Evolutionary conservation across 2,797 vertebrate species (phyloP), one percentile per base, ranked within the genome.

Genomic region (Ceryle rudis): DNA sequence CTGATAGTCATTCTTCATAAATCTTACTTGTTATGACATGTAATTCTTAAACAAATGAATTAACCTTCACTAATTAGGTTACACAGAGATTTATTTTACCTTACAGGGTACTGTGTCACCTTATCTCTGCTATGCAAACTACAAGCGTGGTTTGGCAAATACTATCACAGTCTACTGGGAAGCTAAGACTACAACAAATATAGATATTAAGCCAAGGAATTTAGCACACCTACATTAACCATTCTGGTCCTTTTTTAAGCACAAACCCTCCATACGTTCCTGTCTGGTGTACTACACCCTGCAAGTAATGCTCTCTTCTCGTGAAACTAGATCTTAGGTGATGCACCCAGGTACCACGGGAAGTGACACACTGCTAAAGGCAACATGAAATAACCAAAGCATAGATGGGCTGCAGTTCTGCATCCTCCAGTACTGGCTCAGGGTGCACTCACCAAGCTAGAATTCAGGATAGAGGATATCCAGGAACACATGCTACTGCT

Each of bases 271-370:
- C 1, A 44, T 41, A 11, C 14, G 3, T 33, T 74, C 44, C 37
- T 66, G 10, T n/a, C 8, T 72, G 41, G 49, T 44, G 33, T 44
- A 51, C 49, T 23, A 54, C 3, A 25, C 3, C 0, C 0, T 9
- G 19, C 47, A 90, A 39, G 19, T 8, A 33, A 71, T 3, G 16
- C 5, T 8, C 39, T 39, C 39, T 31, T 4, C 44, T 37, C 37
- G 9, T 49, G 14, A 85, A 44, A n/a, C 11, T 8, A 5, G 1
- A 11, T 8, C 75, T 90, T 20, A n/a, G 19, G 54, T 62, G 54
- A 41, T 5, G 26, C 6, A 37, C 11, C 16, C 33, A 35, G 47
- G 17, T 29, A 60, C 42, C 25, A 61, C 0, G 1, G 8, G 11
- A 77, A 8, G 21, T 13, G 15, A 4, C 31, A 18, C 14, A 14